A percentile compares a stretch with the other conserved stretches of the same genome.
Conservation (phyloP, 2,113 vertebrate genomes). For the Rhea americana region DNA sequence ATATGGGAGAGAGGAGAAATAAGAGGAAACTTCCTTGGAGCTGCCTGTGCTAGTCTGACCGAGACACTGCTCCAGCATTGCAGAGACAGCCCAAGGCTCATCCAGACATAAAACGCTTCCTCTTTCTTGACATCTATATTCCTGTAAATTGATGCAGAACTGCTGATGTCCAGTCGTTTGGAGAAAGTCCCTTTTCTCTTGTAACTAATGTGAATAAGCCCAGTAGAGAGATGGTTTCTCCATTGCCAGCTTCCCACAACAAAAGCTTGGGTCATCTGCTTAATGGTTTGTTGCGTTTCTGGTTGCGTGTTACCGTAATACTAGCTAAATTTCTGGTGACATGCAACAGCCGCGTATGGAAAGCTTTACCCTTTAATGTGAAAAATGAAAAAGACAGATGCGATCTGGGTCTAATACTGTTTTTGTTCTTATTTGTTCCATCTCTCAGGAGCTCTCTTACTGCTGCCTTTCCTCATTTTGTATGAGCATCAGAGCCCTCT, state of each 20-base stretch:
- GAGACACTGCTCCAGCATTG: background rate
- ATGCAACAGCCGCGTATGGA: background rate
- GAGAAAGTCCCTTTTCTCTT: background rate
- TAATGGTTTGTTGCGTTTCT: background rate
- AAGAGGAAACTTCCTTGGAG: background rate
- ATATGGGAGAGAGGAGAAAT: background rate
- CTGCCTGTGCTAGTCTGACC: background rate
- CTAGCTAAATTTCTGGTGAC: constrained; percentile 7
- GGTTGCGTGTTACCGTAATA: background rate
- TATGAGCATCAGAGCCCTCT: background rate
- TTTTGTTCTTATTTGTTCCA: background rate
- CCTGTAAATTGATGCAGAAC: background rate
- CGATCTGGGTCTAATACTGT: background rate
- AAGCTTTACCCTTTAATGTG: constrained; percentile 41
- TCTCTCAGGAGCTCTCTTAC: background rate
- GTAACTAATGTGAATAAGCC: background rate
- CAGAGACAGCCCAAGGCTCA: background rate
- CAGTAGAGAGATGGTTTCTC: background rate
- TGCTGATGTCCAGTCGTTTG: background rate
- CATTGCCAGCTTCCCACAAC: constrained; percentile 27
- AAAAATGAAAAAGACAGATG: constrained; percentile 39
- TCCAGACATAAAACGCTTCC: background rate
- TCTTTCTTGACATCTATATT: background rate
- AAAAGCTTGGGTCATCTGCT: constrained; percentile 21
- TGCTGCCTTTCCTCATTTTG: background rate